These are phyloP conservation scores for Standfussiana lucernea DNA, from an alignment of 2,888 invertebrate genomes.

Conservation along the genomic window DNA sequence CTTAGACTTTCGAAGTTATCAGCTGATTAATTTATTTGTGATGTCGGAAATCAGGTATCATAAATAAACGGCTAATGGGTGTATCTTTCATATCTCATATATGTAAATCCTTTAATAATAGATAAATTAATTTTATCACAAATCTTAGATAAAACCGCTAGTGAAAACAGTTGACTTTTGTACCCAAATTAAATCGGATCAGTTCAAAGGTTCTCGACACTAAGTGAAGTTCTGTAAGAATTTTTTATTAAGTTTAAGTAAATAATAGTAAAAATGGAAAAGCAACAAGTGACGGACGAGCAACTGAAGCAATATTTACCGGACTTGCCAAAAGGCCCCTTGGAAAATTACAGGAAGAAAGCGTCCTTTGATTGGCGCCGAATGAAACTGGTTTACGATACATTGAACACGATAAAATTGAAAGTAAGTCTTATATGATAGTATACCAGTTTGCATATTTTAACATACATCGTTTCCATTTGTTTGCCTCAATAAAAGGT, in stretches of 20 bases:
- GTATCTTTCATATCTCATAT: background rate
- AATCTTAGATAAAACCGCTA: constrained; percentile 25
- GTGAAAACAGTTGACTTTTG: constrained; percentile 41
- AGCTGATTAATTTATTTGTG: constrained; percentile 29
- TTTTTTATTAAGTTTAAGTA: background rate
- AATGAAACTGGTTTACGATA: constrained; percentile 85
- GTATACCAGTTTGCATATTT: background rate
- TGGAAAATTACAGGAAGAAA: constrained; percentile 91
- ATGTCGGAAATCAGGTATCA: constrained; percentile 4
- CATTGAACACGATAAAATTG: constrained; percentile 78
- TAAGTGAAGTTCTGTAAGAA: constrained; percentile 20
- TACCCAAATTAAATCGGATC: constrained; percentile 17
- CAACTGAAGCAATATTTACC: constrained; percentile 86
- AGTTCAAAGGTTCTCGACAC: constrained; percentile 28
- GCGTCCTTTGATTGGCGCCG: constrained; percentile 93
- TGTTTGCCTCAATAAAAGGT: background rate
- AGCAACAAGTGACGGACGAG: constrained; percentile 73
- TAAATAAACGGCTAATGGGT: constrained; percentile 1
- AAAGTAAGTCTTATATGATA: constrained; percentile 76
- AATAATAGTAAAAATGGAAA: constrained; percentile 55
- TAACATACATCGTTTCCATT: background rate
- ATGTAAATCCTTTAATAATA: background rate
- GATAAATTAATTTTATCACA: background rate
- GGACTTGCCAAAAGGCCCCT: constrained; percentile 92
- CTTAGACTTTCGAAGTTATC: background rate